Base-by-base conservation (phyloP, 2,797 vertebrate species). In the Xiphophorus birchmanni region DNA sequence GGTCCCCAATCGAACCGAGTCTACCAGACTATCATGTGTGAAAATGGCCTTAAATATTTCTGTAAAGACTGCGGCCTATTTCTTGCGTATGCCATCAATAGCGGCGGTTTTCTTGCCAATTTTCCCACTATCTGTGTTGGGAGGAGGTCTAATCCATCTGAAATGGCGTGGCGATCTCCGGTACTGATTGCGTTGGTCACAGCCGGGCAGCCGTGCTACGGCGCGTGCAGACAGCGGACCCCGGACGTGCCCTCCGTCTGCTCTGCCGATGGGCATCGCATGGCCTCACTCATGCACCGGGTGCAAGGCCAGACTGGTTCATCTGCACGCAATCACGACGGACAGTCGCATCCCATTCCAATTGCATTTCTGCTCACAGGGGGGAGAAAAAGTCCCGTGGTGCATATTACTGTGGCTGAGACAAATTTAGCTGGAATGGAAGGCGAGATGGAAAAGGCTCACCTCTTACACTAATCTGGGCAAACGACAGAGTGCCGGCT, bases 401-500 rank as follows among this genome's bases (percentile, higher is more conserved):
- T 90, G 90, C 92, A 90, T 92, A 90, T 92, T 90, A 91, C 87
- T 86, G 86, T 90, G 89, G 89, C 88, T 78, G 87, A 93, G 92
- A 91, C 86, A 92, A 90, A 93, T 92, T 90, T 90, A 87, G 87
- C 77, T 48, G 87, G 84, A 91, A 93, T 93, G 89, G 89, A 90
- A 92, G 85, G 78, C 77, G 88, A 91, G 88, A 91, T 91, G 91
- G 87, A 88, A 91, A 89, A 90, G 84, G 72, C 87, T 90, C 86
- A 89, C 85, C 88, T 90, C 87, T 88, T 88, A 78, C 79, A 89
- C 89, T 92, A 92, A 92, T 93, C 90, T 85, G 88, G 82, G 85
- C 82, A 79, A 91, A 90, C 85, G 86, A 84, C 88, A 85, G 78
- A 45, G 83, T 11, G 21, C n/a, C 80, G 4, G 82, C 85, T 78